Conservation (phyloP, 2,888 invertebrate species). For the Danaus chrysippus region DNA sequence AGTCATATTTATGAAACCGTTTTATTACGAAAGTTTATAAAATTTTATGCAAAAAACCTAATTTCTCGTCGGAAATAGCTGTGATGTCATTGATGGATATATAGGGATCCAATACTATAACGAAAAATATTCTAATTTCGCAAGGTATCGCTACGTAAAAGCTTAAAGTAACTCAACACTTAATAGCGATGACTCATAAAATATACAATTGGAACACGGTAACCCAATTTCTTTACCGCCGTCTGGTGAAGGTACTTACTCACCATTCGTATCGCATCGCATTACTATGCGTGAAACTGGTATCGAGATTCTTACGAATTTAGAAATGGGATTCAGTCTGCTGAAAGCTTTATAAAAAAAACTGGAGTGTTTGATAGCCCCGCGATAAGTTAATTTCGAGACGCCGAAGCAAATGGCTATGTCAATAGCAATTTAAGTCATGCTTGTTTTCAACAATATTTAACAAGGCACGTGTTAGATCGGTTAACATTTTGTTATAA, state of each 20-base stretch:
- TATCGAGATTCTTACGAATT: neutral
- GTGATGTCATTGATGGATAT: neutral
- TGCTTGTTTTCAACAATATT: neutral
- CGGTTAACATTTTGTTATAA: slow-evolving; percentile 9
- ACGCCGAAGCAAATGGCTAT: neutral
- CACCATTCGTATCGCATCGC: too few relatives aligned
- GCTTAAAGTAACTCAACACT: neutral
- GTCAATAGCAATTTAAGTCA: neutral
- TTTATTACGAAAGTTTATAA: neutral
- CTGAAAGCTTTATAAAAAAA: neutral
- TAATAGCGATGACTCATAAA: neutral
- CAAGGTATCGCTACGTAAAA: neutral
- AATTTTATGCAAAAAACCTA: neutral
- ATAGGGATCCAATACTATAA: neutral
- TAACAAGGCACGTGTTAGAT: neutral
- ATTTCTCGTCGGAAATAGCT: neutral
- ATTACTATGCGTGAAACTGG: neutral
- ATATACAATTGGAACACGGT: neutral
- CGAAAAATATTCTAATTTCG: neutral
- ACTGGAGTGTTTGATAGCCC: too few relatives aligned
- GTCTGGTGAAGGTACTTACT: neutral
- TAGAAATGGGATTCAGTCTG: neutral
- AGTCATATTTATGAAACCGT: neutral
- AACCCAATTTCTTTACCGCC: neutral
- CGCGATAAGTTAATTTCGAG: neutral